These are phyloP conservation scores for Strongylocentrotus purpuratus DNA, from an alignment of 35 echinoderm and acorn worm species.

Conservation along the genomic window DNA sequence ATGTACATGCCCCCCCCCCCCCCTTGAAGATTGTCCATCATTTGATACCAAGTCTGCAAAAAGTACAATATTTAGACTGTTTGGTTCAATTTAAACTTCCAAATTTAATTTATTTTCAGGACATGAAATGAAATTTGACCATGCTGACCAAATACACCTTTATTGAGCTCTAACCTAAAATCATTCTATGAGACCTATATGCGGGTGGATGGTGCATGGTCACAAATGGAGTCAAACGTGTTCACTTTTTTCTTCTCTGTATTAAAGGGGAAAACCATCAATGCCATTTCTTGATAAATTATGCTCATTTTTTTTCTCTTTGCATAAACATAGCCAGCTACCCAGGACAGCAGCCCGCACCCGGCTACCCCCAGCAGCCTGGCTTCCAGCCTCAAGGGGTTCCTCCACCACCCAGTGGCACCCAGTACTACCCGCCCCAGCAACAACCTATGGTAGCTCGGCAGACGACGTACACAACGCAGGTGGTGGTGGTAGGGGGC, in stretches of 20 bases:
- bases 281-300: background rate
- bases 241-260: background rate
- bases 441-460: conserved; percentile 26
- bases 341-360: background rate
- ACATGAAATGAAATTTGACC: too few species aligned
- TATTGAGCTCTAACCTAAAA: too few species aligned
- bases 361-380: conserved; percentile 50
- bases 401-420: conserved; percentile 22
- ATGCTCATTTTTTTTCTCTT: background rate
- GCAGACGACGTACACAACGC: conserved; percentile 54
- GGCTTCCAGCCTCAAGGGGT: conserved; percentile 41
- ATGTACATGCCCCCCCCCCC: too few species aligned
- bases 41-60: too few species aligned
- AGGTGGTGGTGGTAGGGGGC: conserved; percentile 67
- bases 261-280: background rate
- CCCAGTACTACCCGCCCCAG: conserved; percentile 27
- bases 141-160: too few species aligned
- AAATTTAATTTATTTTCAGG: too few species aligned
- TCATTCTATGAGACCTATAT: too few species aligned
- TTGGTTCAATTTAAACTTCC: too few species aligned
- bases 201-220: background rate
- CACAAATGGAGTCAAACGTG: background rate
- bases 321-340: background rate
- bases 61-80: too few species aligned
- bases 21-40: too few species aligned